phyloP scores from a whole-genome alignment of 2,113 vertebrate genomes.

The Chaetops frenatus region DNA sequence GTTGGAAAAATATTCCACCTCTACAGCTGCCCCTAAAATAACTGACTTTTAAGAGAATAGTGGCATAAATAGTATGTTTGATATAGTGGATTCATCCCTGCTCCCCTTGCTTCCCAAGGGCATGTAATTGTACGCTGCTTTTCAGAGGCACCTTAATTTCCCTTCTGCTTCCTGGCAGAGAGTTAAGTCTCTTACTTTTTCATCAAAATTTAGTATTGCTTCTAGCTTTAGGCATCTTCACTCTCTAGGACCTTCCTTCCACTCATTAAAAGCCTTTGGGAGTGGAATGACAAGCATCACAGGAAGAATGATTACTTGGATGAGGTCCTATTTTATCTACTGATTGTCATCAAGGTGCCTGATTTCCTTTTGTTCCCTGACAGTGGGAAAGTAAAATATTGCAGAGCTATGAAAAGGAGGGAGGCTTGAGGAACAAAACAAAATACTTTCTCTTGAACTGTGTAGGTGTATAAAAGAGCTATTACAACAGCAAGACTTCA shows the following conservation, averaged over 20 bases:
- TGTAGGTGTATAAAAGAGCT: conserved; percentile 21
- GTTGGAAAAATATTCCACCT: neutral
- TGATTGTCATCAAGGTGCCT: neutral
- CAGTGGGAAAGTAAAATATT: neutral
- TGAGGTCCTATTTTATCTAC: conserved; percentile 11
- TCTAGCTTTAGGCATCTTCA: neutral
- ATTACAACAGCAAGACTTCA: neutral
- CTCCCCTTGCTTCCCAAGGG: neutral
- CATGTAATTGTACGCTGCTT: neutral
- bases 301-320: neutral
- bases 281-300: neutral
- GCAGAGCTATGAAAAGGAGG: conserved; percentile 1
- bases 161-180: neutral
- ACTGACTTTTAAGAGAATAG: neutral
- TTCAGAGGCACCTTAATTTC: neutral
- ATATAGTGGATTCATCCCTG: neutral
- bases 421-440: conserved; percentile 21
- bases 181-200: neutral
- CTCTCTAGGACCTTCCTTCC: neutral
- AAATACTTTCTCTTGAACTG: conserved; percentile 14
- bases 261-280: neutral
- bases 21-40: neutral
- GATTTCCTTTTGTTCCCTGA: conserved; percentile 17
- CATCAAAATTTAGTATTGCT: neutral
- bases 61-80: neutral